Evolutionary conservation across 2,797 vertebrate species (phyloP), one percentile per base, ranked within the genome.

Genomic region (Perodicticus potto): DNA sequence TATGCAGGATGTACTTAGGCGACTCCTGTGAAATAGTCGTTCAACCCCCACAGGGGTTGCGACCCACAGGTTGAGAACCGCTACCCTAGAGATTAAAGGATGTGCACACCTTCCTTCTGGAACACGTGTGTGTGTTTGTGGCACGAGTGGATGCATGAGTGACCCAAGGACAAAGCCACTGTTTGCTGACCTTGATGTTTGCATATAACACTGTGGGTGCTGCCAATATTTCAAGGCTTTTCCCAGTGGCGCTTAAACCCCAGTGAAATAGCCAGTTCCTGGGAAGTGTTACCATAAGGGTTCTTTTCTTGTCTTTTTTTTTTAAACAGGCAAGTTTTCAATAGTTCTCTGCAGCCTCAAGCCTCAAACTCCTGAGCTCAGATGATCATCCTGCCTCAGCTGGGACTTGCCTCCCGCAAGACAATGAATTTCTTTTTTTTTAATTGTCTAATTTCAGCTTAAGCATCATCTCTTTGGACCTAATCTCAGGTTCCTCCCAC

Each of bases 101-200:
- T 40, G 23, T n/a, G n/a, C 22, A 32, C 19, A 29, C 34, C 14
- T 72, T 72, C 8, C 69, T 89, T 81, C 57, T 86, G 43, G 72
- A 77, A 57, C 27, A 12, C 9, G 14, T 1, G 11, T 14, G 2
- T 76, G 20, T 43, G 55, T 88, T 49, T 92, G 49, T 67, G 85
- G 77, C 37, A 73, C 14, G n/a, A 83, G 72, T 86, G 63, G 73
- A 65, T 37, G 77, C 61, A 61, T 67, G 82, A 69, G 23, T 29
- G 37, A 29, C 23, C 34, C 43, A 69, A 72, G 40, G 59, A 40
- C 86, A 96, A 63, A 53, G n/a, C 29, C 61, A n/a, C 37, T 77
- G 37, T 70, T 78, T 76, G 34, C 45, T 72, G 80, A 90, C 92
- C 61, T 94, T 76, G 80, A 77, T 53, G 25, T 70, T 45, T 34